Evolutionary conservation across 2,888 invertebrate species (phyloP), one percentile per base, ranked within the genome.

Genomic region (Zonitis immaculata): DNA sequence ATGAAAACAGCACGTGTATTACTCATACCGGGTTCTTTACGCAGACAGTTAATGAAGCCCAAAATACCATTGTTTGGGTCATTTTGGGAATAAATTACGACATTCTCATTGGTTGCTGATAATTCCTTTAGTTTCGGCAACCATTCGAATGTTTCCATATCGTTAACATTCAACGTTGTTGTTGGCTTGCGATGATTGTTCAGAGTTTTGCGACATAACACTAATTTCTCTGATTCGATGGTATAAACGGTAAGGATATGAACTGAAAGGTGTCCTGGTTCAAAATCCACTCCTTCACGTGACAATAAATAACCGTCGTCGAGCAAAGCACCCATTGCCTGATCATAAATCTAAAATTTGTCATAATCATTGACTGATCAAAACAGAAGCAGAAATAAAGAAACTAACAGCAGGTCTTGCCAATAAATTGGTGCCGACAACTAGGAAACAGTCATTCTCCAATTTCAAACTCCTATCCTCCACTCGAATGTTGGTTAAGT

Each of bases 51-150:
- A 1, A 85, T 78, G 51, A 89, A 74, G 20, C 97, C 98, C 66
- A 88, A 72, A 1, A 95, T 78, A 11, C 98, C 98, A 69, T 82
- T 90, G 7, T 84, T 76, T 3, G 80, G 78, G 51, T 87, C 85
- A 59, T 84, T 82, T 71, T 87, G 82, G 1, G 84, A 78, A 46
- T 64, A 69, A n/a, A 89, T 82, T 0, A 95, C 70, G 1, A 89
- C 76, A 14, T 42, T 42, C 1, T 22, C 4, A 52, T 67, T 60
- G 11, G 58, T 59, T 56, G 70, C 70, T 1, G 72, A 18, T 0
- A 63, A 65, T 16, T 65, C 63, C 63, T 78, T 72, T 8, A 77
- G 49, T 64, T 76, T 74, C 42, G 80, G 76, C 14, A 85, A 69
- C 85, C 85, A 85, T 0, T 74, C 61, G 60, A 77, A 82, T 0